Conservation (phyloP, 2,797 vertebrate species). For the Pseudochromis fuscus region DNA sequence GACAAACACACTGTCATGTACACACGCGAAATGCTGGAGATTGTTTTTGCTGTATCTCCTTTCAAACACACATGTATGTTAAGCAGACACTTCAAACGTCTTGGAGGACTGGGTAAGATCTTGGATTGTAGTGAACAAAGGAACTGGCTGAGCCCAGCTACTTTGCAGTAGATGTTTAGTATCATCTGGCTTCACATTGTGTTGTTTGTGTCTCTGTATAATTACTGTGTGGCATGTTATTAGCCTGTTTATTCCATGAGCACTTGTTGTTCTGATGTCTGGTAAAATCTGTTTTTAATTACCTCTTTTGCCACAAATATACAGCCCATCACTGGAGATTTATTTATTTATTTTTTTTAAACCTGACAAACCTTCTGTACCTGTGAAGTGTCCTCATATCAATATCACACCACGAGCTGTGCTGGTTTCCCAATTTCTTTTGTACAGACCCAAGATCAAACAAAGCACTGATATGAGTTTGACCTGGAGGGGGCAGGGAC, state of each 20-base stretch:
- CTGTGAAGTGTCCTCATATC: constrained; percentile 7
- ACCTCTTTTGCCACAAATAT: constrained; percentile 24
- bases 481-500: constrained; percentile 56
- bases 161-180: constrained; percentile 9
- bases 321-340: background rate
- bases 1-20: constrained; percentile 57
- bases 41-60: constrained; percentile 31
- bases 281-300: constrained; percentile 46
- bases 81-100: constrained; percentile 3
- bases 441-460: constrained; percentile 60
- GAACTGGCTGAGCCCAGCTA: constrained; percentile 1
- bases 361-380: background rate
- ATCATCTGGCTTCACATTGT: constrained; percentile 24
- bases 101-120: constrained; percentile 23
- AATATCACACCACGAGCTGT: constrained; percentile 3
- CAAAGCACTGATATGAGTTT: constrained; percentile 63
- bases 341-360: constrained; percentile 15
- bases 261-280: constrained; percentile 12
- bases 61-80: constrained; percentile 21
- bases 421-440: constrained; percentile 25
- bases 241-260: constrained; percentile 23
- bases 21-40: constrained; percentile 11
- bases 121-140: constrained; percentile 15
- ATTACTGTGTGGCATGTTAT: constrained; percentile 16
- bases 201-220: constrained; percentile 33